These are phyloP conservation scores for Erythrocercus mccallii DNA, from an alignment of 2,113 vertebrate genomes.

Conservation along the genomic window DNA sequence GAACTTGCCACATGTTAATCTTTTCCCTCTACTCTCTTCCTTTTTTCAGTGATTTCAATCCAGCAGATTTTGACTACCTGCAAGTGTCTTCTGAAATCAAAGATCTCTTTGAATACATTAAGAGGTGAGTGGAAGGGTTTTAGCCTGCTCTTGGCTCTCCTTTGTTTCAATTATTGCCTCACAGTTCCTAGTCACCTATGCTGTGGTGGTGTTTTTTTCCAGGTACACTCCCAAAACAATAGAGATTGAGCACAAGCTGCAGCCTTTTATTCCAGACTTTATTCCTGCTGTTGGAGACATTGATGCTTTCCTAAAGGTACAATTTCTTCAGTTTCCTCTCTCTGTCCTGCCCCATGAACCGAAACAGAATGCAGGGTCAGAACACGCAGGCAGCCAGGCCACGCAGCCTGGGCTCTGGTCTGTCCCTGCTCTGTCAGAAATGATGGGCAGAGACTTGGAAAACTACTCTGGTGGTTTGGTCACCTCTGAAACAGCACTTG, in stretches of 20 bases:
- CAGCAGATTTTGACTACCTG: conserved; percentile 87
- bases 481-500: neutral
- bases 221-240: conserved; percentile 87
- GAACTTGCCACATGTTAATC: neutral
- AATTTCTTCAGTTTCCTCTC: neutral
- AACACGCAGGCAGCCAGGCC: neutral
- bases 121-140: conserved; percentile 70
- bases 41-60: conserved; percentile 78
- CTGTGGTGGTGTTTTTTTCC: neutral
- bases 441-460: fast-evolving
- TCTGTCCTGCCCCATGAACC: fast-evolving
- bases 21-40: neutral
- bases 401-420: too few relatives aligned
- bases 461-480: fast-evolving
- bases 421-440: fast-evolving
- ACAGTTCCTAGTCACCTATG: fast-evolving
- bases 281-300: conserved; percentile 97
- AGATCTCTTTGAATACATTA: conserved; percentile 94
- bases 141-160: neutral
- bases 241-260: conserved; percentile 90
- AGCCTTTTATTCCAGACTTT: conserved; percentile 96
- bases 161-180: neutral
- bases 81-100: conserved; percentile 87
- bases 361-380: fast-evolving
- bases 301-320: conserved; percentile 94